Conservation (phyloP, 2,797 vertebrate genomes). For the Hylomyscus alleni region DNA sequence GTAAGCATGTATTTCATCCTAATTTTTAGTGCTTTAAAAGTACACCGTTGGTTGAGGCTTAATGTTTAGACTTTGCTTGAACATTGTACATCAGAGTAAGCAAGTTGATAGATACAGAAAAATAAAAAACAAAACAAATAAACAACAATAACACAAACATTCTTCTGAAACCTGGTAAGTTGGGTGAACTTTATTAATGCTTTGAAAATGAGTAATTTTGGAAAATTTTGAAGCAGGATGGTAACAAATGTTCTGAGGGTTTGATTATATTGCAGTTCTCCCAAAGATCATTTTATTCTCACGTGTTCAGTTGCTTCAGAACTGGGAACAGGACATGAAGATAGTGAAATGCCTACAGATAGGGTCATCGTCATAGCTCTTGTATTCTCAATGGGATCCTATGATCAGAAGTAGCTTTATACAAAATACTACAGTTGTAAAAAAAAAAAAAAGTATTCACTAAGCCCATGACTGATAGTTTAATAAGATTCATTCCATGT, state of each 20-base stretch:
- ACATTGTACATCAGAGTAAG: not conserved
- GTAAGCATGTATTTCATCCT: not conserved
- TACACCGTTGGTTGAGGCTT: not conserved
- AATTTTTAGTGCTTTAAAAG: not conserved
- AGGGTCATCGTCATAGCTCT: not conserved
- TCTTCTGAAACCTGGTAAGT: not conserved
- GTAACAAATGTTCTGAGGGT: fast-evolving
- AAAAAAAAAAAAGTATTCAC: not conserved
- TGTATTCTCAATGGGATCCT: not conserved
- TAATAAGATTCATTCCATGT: not conserved
- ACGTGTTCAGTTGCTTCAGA: not conserved
- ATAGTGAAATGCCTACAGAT: not conserved
- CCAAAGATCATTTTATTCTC: not conserved
- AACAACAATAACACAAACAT: not conserved
- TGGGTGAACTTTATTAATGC: not conserved
- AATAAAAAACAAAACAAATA: not conserved
- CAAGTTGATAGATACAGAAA: not conserved
- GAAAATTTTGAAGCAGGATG: not conserved
- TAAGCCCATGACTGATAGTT: not conserved
- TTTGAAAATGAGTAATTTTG: not conserved
- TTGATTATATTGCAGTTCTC: not conserved
- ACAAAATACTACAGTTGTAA: not conserved
- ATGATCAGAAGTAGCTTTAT: not conserved
- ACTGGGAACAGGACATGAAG: not conserved
- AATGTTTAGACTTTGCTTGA: not conserved